A percentile compares a stretch with the other conserved stretches of the same genome.
phyloP scores from a whole-genome alignment of 2,113 vertebrate genomes.

The Percopsis transmontana region DNA sequence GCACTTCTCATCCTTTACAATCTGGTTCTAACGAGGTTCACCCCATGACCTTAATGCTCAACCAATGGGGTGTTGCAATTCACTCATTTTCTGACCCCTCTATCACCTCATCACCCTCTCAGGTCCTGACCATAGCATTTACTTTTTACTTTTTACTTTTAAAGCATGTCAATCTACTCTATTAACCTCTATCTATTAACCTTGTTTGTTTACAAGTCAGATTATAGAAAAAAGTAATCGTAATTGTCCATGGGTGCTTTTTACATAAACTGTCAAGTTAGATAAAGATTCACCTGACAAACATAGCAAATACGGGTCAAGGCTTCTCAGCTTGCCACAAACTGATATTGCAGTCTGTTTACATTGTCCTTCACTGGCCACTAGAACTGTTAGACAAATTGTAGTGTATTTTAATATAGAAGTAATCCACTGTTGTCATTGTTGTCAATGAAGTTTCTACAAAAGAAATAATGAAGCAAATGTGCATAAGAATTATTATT shows the following conservation, averaged over 20 bases:
- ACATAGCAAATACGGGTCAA: slow-evolving; percentile 54
- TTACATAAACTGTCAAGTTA: slow-evolving; percentile 25
- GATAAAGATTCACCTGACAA: slow-evolving; percentile 39
- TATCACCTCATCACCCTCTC: slow-evolving; percentile 59
- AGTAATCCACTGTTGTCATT: slow-evolving; percentile 54
- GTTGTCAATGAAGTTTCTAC: slow-evolving; percentile 21
- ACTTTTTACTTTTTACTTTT: slow-evolving; percentile 42
- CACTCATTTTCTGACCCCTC: slow-evolving; percentile 60
- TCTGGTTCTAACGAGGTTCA: slow-evolving; percentile 64
- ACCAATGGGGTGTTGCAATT: slow-evolving; percentile 65
- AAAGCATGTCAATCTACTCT: slow-evolving; percentile 58
- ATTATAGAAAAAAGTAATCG: slow-evolving; percentile 38
- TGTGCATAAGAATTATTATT: not conserved
- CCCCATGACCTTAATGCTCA: slow-evolving; percentile 66
- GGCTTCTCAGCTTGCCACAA: slow-evolving; percentile 29
- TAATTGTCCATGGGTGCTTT: slow-evolving; percentile 48
- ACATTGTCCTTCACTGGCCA: slow-evolving; percentile 54
- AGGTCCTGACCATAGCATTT: slow-evolving; percentile 50
- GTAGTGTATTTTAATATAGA: slow-evolving; percentile 37
- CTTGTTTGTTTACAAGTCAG: slow-evolving; percentile 39
- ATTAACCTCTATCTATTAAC: slow-evolving; percentile 25
- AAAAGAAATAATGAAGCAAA: not conserved
- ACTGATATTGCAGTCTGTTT: slow-evolving; percentile 40
- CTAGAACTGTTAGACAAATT: slow-evolving; percentile 43
- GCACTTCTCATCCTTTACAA: slow-evolving; percentile 71